These are phyloP conservation scores for Lutjanus erythropterus DNA, from an alignment of 2,113 vertebrate genomes.

Conservation along the genomic window DNA sequence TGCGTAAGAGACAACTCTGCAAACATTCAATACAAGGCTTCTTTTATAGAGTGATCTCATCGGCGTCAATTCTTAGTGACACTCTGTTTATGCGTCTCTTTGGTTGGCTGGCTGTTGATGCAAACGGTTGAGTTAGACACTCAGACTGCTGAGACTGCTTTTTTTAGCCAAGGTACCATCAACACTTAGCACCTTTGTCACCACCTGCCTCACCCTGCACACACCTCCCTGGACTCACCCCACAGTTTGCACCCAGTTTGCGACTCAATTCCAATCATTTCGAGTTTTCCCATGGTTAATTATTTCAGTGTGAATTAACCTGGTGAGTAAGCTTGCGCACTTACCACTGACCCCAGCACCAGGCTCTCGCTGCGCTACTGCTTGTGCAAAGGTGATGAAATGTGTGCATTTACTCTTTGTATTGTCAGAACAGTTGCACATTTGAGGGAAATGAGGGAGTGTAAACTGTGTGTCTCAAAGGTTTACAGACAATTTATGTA, in stretches of 20 bases:
- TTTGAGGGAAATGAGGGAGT: too few relatives aligned
- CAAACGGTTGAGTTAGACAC: background rate
- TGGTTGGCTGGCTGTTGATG: background rate
- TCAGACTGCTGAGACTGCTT: background rate
- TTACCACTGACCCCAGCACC: background rate
- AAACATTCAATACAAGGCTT: background rate
- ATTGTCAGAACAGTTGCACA: background rate
- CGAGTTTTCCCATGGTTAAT: background rate
- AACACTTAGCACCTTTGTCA: background rate
- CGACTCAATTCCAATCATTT: background rate
- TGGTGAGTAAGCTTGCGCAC: background rate
- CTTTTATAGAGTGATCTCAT: background rate
- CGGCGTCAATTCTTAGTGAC: background rate
- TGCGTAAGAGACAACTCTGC: background rate
- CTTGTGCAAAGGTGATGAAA: background rate
- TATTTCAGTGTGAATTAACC: background rate
- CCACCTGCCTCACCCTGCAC: background rate
- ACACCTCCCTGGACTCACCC: background rate
- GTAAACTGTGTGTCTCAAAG: background rate
- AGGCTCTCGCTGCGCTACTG: background rate
- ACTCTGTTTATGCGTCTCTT: background rate
- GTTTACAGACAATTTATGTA: background rate
- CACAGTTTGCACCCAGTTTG: constrained; percentile 9
- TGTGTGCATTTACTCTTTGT: background rate
- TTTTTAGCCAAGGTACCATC: background rate